phyloP scores from a whole-genome alignment of 2,888 invertebrate species.

The Flabesymbios commensalis region DNA sequence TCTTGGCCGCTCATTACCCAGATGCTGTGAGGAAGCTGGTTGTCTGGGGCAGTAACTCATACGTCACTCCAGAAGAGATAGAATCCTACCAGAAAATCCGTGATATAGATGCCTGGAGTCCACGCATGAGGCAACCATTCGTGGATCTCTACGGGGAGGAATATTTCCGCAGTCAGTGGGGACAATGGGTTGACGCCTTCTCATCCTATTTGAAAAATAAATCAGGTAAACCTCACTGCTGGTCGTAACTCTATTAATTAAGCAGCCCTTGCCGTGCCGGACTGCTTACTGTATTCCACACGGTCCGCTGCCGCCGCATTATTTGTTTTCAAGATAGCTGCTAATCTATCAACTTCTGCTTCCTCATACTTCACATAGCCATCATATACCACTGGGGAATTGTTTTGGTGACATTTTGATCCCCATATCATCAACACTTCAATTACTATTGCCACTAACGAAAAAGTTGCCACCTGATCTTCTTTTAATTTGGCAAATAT shows the following conservation, averaged over 20 bases:
- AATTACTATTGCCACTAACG: too few relatives aligned
- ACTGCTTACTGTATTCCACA: too few relatives aligned
- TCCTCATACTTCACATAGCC: too few relatives aligned
- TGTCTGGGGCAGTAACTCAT: conserved; percentile 79
- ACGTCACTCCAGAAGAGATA: conserved; percentile 73
- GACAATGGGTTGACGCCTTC: conserved; percentile 74
- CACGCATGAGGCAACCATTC: conserved; percentile 75
- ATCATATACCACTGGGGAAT: too few relatives aligned
- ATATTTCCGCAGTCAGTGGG: conserved; percentile 73
- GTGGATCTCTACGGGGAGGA: conserved; percentile 75
- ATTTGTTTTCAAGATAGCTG: too few relatives aligned
- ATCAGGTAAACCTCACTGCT: too few relatives aligned
- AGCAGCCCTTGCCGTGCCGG: not conserved
- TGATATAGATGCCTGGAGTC: conserved; percentile 79
- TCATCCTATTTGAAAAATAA: conserved; percentile 65
- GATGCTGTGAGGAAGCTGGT: conserved; percentile 73
- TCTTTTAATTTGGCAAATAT: too few relatives aligned
- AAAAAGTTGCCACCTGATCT: too few relatives aligned
- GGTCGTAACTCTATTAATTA: not conserved
- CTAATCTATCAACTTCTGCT: too few relatives aligned
- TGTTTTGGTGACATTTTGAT: too few relatives aligned
- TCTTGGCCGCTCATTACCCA: conserved; percentile 76
- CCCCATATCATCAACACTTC: too few relatives aligned
- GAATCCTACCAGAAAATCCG: conserved; percentile 61
- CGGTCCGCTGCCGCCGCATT: too few relatives aligned